Evolutionary conservation across 1,140 invertebrate genomes (phyloP), one percentile per base, ranked within the genome.

Genomic region (Drosophila gunungcola): DNA sequence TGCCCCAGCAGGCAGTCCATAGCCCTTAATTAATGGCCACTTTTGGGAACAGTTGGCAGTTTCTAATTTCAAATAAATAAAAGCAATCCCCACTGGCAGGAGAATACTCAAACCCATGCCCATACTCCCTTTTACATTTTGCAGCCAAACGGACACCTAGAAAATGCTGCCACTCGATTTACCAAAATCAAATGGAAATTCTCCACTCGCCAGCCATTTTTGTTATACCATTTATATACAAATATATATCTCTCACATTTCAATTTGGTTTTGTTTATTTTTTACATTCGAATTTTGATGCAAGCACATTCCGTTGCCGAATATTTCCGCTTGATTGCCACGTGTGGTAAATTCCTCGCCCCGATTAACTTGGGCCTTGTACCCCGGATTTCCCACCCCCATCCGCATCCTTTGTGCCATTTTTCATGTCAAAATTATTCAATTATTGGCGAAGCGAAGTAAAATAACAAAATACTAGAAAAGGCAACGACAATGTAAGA

Each of bases 381-480:
- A n/a, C 72, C 36, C 29, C 32, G 45, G 21, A 45, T 38, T 41
- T 38, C 36, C 3, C 39, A 16, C 7, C 12, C 57, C 49, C 42
- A 42, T 38, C 55, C 55, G 46, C 56, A 53, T 43, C 53, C 38
- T 57, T 52, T 49, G 45, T 54, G 55, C 61, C 73, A 80, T 85
- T 86, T 78, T 86, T 78, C 63, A 74, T 86, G 82, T 64, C 68
- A 65, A 80, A 80, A 83, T 79, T 83, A 83, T 83, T 83, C 80
- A 83, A 83, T 83, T 83, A 78, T 83, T 76, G 58, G 54, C 46
- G 42, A 78, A 57, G 72, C 65, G 46, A 65, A 64, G 45, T 60
- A 64, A 78, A 70, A 62, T 53, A 52, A 43, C 36, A 41, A 73
- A 73, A 54, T 39, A 53, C 36, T 52, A 13, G 16, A 13, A 56